Conservation (phyloP, 2,797 vertebrate genomes). For the Sardinella longiceps region DNA sequence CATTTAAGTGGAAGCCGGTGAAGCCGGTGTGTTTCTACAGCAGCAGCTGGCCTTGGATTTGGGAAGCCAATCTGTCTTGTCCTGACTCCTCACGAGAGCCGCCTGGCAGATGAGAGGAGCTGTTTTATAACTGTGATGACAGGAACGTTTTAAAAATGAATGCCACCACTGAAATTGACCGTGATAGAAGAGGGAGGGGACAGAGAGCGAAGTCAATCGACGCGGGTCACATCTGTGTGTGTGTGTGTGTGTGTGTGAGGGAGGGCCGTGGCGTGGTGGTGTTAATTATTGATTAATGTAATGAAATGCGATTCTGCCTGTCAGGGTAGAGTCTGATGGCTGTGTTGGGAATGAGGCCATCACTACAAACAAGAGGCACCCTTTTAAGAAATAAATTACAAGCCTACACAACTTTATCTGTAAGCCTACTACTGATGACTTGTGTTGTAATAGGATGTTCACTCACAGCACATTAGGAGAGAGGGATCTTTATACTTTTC, state of each 20-base stretch:
- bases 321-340: constrained; percentile 1
- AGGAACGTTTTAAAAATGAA: constrained; percentile 71
- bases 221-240: constrained; percentile 68
- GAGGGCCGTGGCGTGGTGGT: constrained; percentile 9
- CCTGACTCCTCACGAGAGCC: background rate
- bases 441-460: background rate
- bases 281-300: constrained; percentile 80
- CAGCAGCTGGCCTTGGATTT: background rate
- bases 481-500: background rate
- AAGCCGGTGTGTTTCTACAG: background rate
- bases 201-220: constrained; percentile 50
- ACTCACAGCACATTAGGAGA: background rate
- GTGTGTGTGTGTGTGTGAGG: constrained; percentile 33
- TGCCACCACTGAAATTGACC: constrained; percentile 65
- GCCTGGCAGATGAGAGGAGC: background rate
- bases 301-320: constrained; percentile 68
- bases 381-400: background rate
- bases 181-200: constrained; percentile 34
- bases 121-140: constrained; percentile 63
- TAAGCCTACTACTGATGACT: background rate
- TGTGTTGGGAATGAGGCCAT: background rate
- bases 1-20: background rate
- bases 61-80: background rate
- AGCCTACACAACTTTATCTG: background rate
- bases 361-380: background rate